Evolutionary conservation across 2,113 vertebrate genomes (phyloP).

Genomic region (Ammodytes dubius): DNA sequence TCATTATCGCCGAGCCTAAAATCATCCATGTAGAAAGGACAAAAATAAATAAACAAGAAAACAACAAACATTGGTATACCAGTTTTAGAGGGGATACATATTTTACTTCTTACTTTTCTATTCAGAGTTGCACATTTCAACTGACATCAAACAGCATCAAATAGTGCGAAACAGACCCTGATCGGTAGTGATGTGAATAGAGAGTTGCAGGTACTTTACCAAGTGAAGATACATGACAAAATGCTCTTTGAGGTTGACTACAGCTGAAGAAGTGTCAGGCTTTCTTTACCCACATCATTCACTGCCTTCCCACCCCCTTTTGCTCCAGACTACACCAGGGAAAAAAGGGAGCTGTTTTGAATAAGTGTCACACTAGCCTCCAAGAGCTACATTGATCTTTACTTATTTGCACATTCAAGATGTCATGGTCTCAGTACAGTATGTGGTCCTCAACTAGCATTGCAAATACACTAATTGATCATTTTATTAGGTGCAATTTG

Average conservation of each 20-base stretch:
- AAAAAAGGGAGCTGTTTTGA: constrained; percentile 67
- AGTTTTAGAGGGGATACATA: constrained; percentile 29
- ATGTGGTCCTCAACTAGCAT: constrained; percentile 49
- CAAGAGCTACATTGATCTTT: constrained; percentile 76
- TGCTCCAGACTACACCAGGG: constrained; percentile 62
- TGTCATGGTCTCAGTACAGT: constrained; percentile 73
- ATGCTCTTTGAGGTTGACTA: constrained; percentile 74
- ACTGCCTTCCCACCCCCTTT: constrained; percentile 57
- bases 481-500: constrained; percentile 51
- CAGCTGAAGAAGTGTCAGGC: constrained; percentile 57
- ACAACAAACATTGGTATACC: constrained; percentile 14
- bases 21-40: constrained; percentile 43
- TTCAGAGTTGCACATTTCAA: constrained; percentile 56
- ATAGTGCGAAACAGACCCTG: constrained; percentile 54
- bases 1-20: constrained; percentile 63
- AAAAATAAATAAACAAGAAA: neutral
- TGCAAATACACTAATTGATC: constrained; percentile 70
- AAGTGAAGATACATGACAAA: constrained; percentile 70
- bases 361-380: constrained; percentile 73
- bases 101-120: constrained; percentile 11
- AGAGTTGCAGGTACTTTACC: constrained; percentile 67
- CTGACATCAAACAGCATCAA: constrained; percentile 70
- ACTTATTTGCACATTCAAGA: constrained; percentile 80
- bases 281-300: constrained; percentile 72
- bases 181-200: constrained; percentile 60